Evolutionary conservation across 2,888 invertebrate species (phyloP), one percentile per base, ranked within the genome.

Genomic region (Eucera pruinosa): DNA sequence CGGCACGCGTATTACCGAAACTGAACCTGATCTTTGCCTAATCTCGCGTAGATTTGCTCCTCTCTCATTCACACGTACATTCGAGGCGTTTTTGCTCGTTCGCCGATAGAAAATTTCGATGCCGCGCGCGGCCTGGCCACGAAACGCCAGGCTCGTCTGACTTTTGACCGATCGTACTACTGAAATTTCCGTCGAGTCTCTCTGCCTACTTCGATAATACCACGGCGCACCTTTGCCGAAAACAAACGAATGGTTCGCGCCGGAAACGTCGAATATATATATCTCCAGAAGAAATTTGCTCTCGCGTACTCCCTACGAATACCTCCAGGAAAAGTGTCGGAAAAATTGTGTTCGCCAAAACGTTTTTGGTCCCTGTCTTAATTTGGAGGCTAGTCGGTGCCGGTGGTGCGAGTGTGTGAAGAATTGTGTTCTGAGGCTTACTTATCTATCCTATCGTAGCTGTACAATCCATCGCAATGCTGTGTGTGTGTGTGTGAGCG

Each of bases 391-490:
- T 86, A 87, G 85, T 87, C 87, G 83, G 84, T 84, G 83, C 82
- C 84, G 76, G 75, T 87, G 85, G 73, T 84, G 72, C 82, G 82
- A 84, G 80, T 87, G 88, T 88, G 86, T 85, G 78, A 88, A 88
- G 85, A 87, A 84, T 88, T 71, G 87, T 88, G 81, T 86, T n/a
- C n/a, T 72, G 85, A 84, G 78, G 84, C 87, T 87, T 83, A 83
- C 80, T 82, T 68, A 79, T 86, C 81, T 89, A 87, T 89, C 75
- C 85, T 87, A 89, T 86, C 85, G 84, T 87, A 86, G 86, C 89
- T 89, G 88, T 89, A 89, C 87, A 88, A 89, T 90, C 87, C 87
- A 87, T 89, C 89, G 87, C 89, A 89, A 89, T 90, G 90, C 89
- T 87, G 85, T 87, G 85, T 89, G 85, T 87, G 85, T 89, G 85